Conservation (phyloP, 1,140 invertebrate genomes). For the Hyles vespertilio region DNA sequence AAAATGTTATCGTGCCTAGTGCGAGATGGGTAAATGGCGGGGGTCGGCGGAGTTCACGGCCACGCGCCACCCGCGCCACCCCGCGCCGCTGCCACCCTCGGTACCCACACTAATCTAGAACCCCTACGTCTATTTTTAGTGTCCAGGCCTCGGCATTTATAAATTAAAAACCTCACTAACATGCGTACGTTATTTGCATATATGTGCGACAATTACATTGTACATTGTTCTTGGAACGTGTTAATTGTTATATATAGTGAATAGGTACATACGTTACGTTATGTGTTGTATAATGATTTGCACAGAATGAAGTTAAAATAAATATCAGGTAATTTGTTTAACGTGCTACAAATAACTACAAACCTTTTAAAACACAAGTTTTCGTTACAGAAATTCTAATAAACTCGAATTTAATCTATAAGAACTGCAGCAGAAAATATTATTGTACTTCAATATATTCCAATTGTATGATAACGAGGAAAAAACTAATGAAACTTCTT, state of each 20-base stretch:
- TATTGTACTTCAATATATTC: too few relatives aligned
- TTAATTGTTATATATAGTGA: too few relatives aligned
- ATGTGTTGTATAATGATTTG: too few relatives aligned
- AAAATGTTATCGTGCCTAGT: slow-evolving; percentile 11
- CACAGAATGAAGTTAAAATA: too few relatives aligned
- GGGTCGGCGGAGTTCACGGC: slow-evolving; percentile 66
- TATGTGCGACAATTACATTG: neutral
- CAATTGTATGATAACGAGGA: neutral
- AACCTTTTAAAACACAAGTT: neutral
- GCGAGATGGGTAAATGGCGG: slow-evolving; percentile 26
- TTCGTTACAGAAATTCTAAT: neutral
- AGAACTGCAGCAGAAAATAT: too few relatives aligned
- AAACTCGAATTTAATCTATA: too few relatives aligned
- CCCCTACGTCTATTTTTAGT: slow-evolving; percentile 33
- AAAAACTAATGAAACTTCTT: neutral
- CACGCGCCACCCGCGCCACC: slow-evolving; percentile 27
- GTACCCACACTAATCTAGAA: slow-evolving; percentile 11
- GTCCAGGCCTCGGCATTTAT: too few relatives aligned
- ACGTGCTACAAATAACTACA: too few relatives aligned
- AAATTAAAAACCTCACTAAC: neutral
- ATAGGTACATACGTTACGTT: too few relatives aligned
- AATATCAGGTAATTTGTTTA: too few relatives aligned
- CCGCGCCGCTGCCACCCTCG: slow-evolving; percentile 11
- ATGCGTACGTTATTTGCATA: neutral
- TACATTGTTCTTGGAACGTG: neutral